These are phyloP conservation scores for Drosophila persimilis DNA, from an alignment of 1,140 invertebrate species.

Conservation along the genomic window DNA sequence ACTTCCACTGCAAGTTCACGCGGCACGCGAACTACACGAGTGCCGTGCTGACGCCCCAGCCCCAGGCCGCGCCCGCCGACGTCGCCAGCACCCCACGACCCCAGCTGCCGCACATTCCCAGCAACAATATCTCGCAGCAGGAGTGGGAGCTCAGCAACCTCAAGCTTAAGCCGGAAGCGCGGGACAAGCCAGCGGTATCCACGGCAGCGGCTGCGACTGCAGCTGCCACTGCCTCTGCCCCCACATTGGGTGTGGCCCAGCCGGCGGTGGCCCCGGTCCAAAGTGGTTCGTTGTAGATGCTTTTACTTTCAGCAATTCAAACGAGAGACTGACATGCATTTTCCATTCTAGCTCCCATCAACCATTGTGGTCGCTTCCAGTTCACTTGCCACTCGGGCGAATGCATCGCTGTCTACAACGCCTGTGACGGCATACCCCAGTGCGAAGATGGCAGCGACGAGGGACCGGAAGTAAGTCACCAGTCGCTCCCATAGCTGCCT, in stretches of 20 bases:
- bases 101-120: slow-evolving; percentile 64
- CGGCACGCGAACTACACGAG: slow-evolving; percentile 95
- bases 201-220: slow-evolving; percentile 23
- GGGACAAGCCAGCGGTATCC: slow-evolving; percentile 53
- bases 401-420: slow-evolving; percentile 97
- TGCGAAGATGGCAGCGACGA: slow-evolving; percentile 96
- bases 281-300: slow-evolving; percentile 47
- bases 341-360: slow-evolving; percentile 47
- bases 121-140: slow-evolving; percentile 85
- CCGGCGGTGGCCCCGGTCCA: slow-evolving; percentile 32
- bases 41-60: slow-evolving; percentile 87
- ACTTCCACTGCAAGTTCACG: slow-evolving; percentile 97
- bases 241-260: slow-evolving; percentile 22
- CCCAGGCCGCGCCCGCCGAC: slow-evolving; percentile 25
- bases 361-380: slow-evolving; percentile 90
- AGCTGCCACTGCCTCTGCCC: slow-evolving; percentile 9
- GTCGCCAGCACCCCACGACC: slow-evolving; percentile 60
- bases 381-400: slow-evolving; percentile 94
- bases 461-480: slow-evolving; percentile 87
- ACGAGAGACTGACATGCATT: slow-evolving; percentile 11
- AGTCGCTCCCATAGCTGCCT: too few relatives aligned
- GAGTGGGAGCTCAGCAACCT: slow-evolving; percentile 90
- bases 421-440: slow-evolving; percentile 96
- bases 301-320: slow-evolving; percentile 21
- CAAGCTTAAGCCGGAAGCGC: slow-evolving; percentile 71